These are phyloP conservation scores for Penelope pileata DNA, from an alignment of 2,113 vertebrate genomes.

Conservation along the genomic window DNA sequence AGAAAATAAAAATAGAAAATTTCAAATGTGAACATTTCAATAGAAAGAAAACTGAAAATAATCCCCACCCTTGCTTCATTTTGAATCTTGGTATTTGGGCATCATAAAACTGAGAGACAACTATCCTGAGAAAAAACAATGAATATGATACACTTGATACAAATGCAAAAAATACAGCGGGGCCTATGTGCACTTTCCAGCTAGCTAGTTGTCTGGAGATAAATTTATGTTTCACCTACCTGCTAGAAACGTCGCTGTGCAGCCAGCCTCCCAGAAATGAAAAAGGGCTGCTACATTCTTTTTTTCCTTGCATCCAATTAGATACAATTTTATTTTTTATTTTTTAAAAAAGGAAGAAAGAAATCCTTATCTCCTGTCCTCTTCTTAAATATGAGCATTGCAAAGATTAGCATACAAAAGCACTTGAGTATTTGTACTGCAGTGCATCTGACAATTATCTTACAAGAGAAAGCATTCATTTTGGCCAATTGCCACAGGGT, in stretches of 20 bases:
- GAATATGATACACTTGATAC: neutral
- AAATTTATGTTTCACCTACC: neutral
- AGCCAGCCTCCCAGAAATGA: neutral
- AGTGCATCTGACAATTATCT: slow-evolving; percentile 42
- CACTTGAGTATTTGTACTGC: slow-evolving; percentile 14
- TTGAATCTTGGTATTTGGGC: neutral
- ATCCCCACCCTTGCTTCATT: neutral
- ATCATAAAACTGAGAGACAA: neutral
- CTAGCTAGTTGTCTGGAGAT: neutral
- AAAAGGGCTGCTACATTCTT: neutral
- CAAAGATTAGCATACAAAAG: slow-evolving; percentile 28
- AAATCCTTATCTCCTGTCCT: neutral
- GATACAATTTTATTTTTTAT: neutral
- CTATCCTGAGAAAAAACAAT: neutral
- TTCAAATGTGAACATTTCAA: neutral
- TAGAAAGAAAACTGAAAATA: neutral
- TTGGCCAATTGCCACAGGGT: slow-evolving; percentile 16
- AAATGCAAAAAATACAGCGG: neutral
- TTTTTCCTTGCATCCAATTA: neutral
- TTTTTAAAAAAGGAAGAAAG: neutral
- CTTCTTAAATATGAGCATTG: neutral
- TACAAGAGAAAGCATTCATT: neutral
- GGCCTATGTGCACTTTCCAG: neutral
- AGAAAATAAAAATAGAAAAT: neutral
- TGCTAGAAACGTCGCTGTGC: neutral